Evolutionary conservation across 2,888 invertebrate genomes (phyloP).

Genomic region (Acrobasis suavella): DNA sequence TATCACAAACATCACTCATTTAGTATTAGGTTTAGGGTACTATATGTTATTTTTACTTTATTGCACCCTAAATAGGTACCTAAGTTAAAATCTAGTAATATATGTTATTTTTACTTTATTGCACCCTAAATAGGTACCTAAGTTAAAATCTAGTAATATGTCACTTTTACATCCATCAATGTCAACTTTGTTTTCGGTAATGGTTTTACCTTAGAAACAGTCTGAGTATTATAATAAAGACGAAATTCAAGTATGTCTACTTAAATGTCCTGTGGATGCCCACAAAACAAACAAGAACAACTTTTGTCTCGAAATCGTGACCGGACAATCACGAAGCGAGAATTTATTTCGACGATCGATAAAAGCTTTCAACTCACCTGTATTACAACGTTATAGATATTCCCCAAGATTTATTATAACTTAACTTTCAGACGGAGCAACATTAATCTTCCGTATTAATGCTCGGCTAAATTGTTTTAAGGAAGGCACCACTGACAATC

Average conservation of each 20-base stretch:
- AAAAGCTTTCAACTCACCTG: conserved; percentile 51
- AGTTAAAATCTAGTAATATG: no score
- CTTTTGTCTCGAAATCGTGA: conserved; percentile 56
- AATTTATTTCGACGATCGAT: conserved; percentile 58
- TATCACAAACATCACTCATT: no score
- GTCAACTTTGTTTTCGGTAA: no score
- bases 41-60: no score
- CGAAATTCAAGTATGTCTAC: background rate
- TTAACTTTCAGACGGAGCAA: conserved; percentile 50
- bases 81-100: no score
- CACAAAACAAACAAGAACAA: conserved; percentile 39
- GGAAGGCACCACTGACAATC: conserved; percentile 54
- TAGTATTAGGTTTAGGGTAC: no score
- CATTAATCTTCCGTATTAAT: conserved; percentile 61
- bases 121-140: no score
- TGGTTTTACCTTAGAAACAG: no score
- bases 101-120: no score
- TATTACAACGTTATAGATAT: conserved; percentile 41
- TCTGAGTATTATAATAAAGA: no score
- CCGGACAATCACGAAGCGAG: conserved; percentile 53
- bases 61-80: no score
- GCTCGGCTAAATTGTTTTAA: conserved; percentile 63
- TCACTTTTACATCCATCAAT: no score
- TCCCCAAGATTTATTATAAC: conserved; percentile 59
- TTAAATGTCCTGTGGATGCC: conserved; percentile 25